A percentile compares a stretch with the other conserved stretches of the same genome.
phyloP scores from a whole-genome alignment of 2,888 invertebrate species.

The Trachelus troglodyta region DNA sequence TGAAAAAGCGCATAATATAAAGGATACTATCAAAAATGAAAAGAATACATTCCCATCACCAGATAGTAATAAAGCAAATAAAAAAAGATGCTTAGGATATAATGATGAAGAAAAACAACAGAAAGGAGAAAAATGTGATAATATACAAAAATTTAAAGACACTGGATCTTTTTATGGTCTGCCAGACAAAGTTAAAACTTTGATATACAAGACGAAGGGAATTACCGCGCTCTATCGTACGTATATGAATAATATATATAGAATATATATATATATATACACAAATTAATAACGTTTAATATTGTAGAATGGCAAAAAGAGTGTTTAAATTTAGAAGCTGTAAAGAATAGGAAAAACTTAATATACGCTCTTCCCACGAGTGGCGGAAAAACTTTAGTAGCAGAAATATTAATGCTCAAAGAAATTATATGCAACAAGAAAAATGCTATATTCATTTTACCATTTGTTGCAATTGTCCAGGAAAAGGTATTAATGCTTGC shows the following conservation, averaged over 20 bases:
- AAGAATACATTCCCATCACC: neutral
- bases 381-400: constrained; percentile 97
- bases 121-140: neutral
- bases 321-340: constrained; percentile 83
- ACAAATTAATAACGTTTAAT: constrained; percentile 13
- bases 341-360: constrained; percentile 80
- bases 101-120: constrained; percentile 12
- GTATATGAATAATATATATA: constrained; percentile 37
- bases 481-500: constrained; percentile 79
- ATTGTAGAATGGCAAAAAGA: constrained; percentile 92
- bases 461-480: constrained; percentile 96
- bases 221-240: constrained; percentile 86
- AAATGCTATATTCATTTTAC: constrained; percentile 90
- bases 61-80: neutral
- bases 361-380: constrained; percentile 96
- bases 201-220: constrained; percentile 81
- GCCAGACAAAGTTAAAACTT: constrained; percentile 75
- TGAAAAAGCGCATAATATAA: neutral
- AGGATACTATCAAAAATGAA: neutral
- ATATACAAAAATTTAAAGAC: constrained; percentile 19
- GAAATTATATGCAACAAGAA: constrained; percentile 84
- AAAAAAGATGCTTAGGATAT: neutral
- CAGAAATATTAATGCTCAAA: constrained; percentile 91
- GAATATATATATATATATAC: neutral
- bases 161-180: constrained; percentile 81